These are phyloP conservation scores for Bostrychus sinensis DNA, from an alignment of 2,113 vertebrate genomes.

Conservation along the genomic window DNA sequence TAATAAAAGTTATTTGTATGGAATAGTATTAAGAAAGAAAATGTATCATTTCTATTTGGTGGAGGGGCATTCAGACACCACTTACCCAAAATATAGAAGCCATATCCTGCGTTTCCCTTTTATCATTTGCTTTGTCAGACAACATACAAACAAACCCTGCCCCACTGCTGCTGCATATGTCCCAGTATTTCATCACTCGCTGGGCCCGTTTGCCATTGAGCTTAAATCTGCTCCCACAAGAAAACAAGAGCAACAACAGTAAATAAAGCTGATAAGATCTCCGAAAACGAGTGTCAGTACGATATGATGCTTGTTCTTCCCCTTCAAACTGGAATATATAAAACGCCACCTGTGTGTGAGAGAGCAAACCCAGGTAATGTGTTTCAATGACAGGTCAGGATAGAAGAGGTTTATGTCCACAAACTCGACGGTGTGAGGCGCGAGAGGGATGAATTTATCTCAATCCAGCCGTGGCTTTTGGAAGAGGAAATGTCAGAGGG, in stretches of 20 bases:
- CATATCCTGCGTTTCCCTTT: background rate
- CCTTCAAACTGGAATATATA: conserved; percentile 38
- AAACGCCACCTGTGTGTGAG: conserved; percentile 37
- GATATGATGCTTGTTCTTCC: conserved; percentile 49
- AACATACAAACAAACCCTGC: conserved; percentile 26
- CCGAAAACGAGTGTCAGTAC: conserved; percentile 15
- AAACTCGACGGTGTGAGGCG: conserved; percentile 22
- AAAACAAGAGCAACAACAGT: conserved; percentile 37
- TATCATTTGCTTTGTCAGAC: conserved; percentile 31
- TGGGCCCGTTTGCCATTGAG: conserved; percentile 32
- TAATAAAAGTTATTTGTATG: too few species aligned
- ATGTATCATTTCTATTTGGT: too few species aligned
- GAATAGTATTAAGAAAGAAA: too few species aligned
- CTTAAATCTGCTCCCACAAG: conserved; percentile 34
- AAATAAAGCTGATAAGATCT: conserved; percentile 52
- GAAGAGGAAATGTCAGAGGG: conserved; percentile 46
- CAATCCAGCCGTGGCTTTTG: conserved; percentile 40
- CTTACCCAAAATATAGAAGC: too few species aligned
- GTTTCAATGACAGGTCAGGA: conserved; percentile 62
- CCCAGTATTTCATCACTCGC: conserved; percentile 60
- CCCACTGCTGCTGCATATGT: conserved; percentile 26
- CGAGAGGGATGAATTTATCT: conserved; percentile 53
- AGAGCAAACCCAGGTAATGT: conserved; percentile 50
- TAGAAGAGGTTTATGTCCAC: conserved; percentile 55
- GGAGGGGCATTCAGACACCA: background rate